phyloP scores from a whole-genome alignment of 2,888 invertebrate species.

The Amiota minor region DNA sequence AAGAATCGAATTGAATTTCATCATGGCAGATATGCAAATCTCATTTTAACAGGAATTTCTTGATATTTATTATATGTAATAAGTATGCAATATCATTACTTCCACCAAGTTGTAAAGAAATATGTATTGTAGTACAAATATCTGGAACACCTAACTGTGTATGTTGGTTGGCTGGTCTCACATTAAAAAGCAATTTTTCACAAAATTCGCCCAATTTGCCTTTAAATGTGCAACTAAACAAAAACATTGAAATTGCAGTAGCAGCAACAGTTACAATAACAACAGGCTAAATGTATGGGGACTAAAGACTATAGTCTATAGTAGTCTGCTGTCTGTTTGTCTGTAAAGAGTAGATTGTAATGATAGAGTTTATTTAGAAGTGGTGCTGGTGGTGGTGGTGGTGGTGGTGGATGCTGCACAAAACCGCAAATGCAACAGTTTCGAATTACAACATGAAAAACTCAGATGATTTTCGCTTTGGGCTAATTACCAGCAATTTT shows the following conservation, averaged over 20 bases:
- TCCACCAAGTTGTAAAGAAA: background rate
- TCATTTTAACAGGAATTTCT: too few species aligned
- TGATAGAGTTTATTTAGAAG: background rate
- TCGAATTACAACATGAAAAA: slow-evolving; percentile 52
- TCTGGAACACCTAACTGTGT: slow-evolving; percentile 27
- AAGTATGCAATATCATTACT: background rate
- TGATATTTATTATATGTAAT: background rate
- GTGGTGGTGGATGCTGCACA: background rate
- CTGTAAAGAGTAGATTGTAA: background rate
- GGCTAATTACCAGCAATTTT: slow-evolving; percentile 55
- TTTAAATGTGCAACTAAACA: slow-evolving; percentile 43
- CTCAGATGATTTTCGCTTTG: slow-evolving; percentile 43
- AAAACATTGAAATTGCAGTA: slow-evolving; percentile 14
- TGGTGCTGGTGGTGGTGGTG: background rate
- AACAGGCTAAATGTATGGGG: slow-evolving; percentile 30
- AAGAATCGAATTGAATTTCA: too few species aligned
- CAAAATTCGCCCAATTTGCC: slow-evolving; percentile 58
- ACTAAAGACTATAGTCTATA: slow-evolving; percentile 1
- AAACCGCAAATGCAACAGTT: slow-evolving; percentile 32
- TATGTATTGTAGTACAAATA: slow-evolving; percentile 5
- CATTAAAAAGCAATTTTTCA: slow-evolving; percentile 62
- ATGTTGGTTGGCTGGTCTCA: slow-evolving; percentile 35
- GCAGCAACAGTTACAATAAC: slow-evolving; percentile 29
- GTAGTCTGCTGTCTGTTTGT: background rate
- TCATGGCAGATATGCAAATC: too few species aligned